A percentile compares a stretch with the other conserved stretches of the same genome.
Conservation (phyloP, 2,797 vertebrate species). For the Microchirus variegatus region DNA sequence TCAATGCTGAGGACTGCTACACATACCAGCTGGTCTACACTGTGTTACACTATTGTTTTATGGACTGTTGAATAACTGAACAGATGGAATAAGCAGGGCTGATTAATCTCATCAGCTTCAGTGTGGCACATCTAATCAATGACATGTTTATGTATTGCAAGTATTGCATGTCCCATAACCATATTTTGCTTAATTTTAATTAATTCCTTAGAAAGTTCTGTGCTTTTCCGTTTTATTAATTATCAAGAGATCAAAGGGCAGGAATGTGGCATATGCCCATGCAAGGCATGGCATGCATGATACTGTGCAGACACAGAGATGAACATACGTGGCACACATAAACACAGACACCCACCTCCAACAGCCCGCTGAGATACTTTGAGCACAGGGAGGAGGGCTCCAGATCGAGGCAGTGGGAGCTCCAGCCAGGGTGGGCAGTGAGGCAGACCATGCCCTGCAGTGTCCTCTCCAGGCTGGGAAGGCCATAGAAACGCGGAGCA, state of each 20-base stretch:
- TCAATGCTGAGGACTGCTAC: conserved; percentile 51
- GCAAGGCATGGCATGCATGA: conserved; percentile 32
- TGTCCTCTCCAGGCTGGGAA: conserved; percentile 93
- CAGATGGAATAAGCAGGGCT: conserved; percentile 77
- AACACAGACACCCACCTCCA: conserved; percentile 84
- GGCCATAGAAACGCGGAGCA: conserved; percentile 93
- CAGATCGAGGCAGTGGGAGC: conserved; percentile 79
- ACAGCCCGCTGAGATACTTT: conserved; percentile 91
- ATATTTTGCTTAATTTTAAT: conserved; percentile 68
- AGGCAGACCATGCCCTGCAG: conserved; percentile 90
- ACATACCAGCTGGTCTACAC: conserved; percentile 48
- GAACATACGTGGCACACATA: conserved; percentile 2
- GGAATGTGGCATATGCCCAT: conserved; percentile 25
- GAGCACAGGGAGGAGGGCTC: conserved; percentile 85
- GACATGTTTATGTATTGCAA: conserved; percentile 59
- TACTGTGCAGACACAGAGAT: conserved; percentile 13
- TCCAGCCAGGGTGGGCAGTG: conserved; percentile 91
- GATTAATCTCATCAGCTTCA: conserved; percentile 77
- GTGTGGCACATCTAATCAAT: conserved; percentile 64
- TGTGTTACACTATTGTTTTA: conserved; percentile 59
- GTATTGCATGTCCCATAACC: conserved; percentile 63
- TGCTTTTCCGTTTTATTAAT: conserved; percentile 38
- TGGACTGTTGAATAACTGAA: conserved; percentile 66
- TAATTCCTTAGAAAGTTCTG: conserved; percentile 67
- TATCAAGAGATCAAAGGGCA: conserved; percentile 33